Evolutionary conservation across 2,113 vertebrate genomes (phyloP).

Genomic region (Bubo scandiacus): DNA sequence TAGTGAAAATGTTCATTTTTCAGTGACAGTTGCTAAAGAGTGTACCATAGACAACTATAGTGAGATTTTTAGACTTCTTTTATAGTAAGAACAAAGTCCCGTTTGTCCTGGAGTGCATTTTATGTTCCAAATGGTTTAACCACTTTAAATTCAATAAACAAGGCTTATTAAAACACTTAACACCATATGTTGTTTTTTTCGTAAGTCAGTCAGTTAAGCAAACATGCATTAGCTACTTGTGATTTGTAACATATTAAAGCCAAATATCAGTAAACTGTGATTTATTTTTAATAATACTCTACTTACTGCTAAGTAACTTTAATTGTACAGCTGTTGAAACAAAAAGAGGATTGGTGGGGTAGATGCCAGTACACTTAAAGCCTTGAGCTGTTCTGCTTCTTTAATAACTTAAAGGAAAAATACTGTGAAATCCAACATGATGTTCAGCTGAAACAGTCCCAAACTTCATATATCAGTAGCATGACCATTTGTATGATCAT

Average conservation of each 20-base stretch:
- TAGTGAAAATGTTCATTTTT: not conserved
- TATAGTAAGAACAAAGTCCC: not conserved
- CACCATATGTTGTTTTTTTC: not conserved
- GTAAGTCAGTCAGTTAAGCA: not conserved
- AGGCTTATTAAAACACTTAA: not conserved
- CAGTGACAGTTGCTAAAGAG: not conserved
- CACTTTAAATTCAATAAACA: not conserved
- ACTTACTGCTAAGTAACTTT: not conserved
- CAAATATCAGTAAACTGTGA: not conserved
- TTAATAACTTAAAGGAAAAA: not conserved
- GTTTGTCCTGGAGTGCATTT: not conserved
- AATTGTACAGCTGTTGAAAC: not conserved
- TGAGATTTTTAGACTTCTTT: not conserved
- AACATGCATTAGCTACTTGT: not conserved
- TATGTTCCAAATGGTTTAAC: not conserved
- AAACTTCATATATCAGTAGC: not conserved
- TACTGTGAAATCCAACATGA: not conserved
- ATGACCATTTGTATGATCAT: not conserved
- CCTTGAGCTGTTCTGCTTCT: not conserved
- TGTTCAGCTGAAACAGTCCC: not conserved
- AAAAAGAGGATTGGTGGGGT: not conserved
- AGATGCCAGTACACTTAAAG: not conserved
- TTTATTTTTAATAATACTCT: not conserved
- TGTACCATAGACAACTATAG: not conserved
- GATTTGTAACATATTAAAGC: not conserved